Evolutionary conservation across 2,797 vertebrate genomes (phyloP).

Genomic region (Cygnus olor): DNA sequence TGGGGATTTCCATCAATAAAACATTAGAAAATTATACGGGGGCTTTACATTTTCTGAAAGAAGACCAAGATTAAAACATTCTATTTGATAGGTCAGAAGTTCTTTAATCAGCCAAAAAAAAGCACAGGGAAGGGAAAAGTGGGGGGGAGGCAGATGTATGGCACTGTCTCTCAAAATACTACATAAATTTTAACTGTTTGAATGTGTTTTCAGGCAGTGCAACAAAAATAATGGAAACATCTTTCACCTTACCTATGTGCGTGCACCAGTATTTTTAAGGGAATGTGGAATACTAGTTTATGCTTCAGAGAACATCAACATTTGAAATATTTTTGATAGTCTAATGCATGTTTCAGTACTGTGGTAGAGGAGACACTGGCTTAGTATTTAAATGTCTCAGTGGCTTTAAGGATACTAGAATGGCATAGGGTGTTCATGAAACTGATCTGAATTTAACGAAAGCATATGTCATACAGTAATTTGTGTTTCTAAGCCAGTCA

Average conservation of each 20-base stretch:
- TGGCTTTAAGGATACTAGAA: not conserved
- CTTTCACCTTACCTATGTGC: not conserved
- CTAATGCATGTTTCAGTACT: not conserved
- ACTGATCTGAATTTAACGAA: not conserved
- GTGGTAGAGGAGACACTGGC: not conserved
- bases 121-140: not conserved
- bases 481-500: not conserved
- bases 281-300: not conserved
- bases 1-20: not conserved
- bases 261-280: not conserved
- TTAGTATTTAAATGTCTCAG: not conserved
- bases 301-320: not conserved
- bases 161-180: not conserved
- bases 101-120: not conserved
- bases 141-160: accelerated
- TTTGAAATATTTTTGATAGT: not conserved
- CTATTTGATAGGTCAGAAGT: not conserved
- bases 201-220: not conserved
- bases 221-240: not conserved
- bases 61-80: not conserved
- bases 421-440: not conserved
- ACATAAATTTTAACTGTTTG: not conserved
- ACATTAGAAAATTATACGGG: not conserved
- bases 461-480: not conserved
- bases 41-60: not conserved